Conservation (phyloP, 2,888 invertebrate species). For the Germaria angustata region DNA sequence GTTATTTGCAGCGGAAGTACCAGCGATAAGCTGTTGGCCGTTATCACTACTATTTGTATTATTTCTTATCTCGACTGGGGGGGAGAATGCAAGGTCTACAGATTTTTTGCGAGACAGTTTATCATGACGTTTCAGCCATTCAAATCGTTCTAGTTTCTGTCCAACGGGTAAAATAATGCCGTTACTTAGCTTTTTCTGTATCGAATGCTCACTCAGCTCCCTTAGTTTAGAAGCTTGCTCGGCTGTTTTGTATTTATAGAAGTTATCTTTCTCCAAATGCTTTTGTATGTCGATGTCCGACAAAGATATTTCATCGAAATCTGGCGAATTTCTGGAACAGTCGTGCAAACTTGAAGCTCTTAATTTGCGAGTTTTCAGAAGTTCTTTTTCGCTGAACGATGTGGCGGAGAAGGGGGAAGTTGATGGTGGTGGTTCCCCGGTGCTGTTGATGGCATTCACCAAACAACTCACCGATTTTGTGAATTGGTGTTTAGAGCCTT, state of each 20-base stretch:
- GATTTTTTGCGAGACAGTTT: constrained; percentile 65
- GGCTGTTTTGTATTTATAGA: constrained; percentile 80
- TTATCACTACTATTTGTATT: constrained; percentile 31
- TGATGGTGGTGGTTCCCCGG: constrained; percentile 65
- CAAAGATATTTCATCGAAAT: constrained; percentile 36
- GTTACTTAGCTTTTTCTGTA: constrained; percentile 68
- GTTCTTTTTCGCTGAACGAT: background rate
- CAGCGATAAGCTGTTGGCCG: constrained; percentile 22
- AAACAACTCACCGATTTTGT: constrained; percentile 76
- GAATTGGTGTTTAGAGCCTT: constrained; percentile 67
- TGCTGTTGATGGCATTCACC: constrained; percentile 72
- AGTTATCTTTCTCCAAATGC: constrained; percentile 77
- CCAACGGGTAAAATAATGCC: constrained; percentile 69
- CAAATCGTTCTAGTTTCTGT: constrained; percentile 72
- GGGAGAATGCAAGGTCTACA: background rate
- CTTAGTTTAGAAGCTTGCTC: constrained; percentile 71
- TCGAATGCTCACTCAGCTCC: constrained; percentile 70
- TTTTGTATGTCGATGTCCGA: constrained; percentile 56
- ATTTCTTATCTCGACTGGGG: constrained; percentile 3
- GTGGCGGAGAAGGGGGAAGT: background rate
- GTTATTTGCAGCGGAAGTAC: constrained; percentile 26
- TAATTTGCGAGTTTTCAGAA: constrained; percentile 69
- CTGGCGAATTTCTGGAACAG: constrained; percentile 68
- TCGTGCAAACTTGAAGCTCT: constrained; percentile 76
- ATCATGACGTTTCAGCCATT: constrained; percentile 76